Conservation (phyloP, 1,140 invertebrate genomes). For the Lethrus apterus region DNA sequence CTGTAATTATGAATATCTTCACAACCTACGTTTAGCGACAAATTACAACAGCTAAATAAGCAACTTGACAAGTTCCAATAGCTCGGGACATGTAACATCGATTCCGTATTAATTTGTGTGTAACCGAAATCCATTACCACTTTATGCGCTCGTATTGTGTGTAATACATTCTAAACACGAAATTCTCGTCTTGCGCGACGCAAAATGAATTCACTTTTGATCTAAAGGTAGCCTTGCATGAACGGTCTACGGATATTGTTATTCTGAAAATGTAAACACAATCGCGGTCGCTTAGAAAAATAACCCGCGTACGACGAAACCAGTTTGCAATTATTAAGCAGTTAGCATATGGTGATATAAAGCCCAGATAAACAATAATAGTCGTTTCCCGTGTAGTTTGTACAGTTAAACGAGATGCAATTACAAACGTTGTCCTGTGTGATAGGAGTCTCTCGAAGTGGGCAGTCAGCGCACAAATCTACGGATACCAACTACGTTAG, state of each 20-base stretch:
- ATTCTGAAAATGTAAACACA: slow-evolving; percentile 7
- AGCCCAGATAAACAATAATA: slow-evolving; percentile 24
- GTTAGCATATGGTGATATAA: slow-evolving; percentile 26
- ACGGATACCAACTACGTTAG: slow-evolving; percentile 5
- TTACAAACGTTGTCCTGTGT: slow-evolving; percentile 26
- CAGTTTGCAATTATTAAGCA: slow-evolving; percentile 25
- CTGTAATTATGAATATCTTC: too few species aligned
- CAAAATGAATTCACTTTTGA: too few species aligned
- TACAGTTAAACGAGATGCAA: slow-evolving; percentile 28
- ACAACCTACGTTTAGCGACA: too few species aligned
- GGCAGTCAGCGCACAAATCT: slow-evolving; percentile 16
- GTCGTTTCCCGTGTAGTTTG: slow-evolving; percentile 23
- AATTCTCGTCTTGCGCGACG: background rate
- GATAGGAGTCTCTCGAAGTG: slow-evolving; percentile 23
- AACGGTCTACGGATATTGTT: background rate
- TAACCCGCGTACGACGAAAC: slow-evolving; percentile 12
- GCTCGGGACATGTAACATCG: too few species aligned
- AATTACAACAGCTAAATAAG: too few species aligned
- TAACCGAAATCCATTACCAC: too few species aligned
- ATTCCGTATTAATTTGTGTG: too few species aligned
- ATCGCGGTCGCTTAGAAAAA: slow-evolving; percentile 8
- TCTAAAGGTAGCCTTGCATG: too few species aligned
- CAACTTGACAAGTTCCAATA: too few species aligned
- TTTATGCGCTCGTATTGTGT: background rate
- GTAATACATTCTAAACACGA: background rate